These are phyloP conservation scores for Sialia sialis DNA, from an alignment of 2,113 vertebrate genomes.

Conservation along the genomic window DNA sequence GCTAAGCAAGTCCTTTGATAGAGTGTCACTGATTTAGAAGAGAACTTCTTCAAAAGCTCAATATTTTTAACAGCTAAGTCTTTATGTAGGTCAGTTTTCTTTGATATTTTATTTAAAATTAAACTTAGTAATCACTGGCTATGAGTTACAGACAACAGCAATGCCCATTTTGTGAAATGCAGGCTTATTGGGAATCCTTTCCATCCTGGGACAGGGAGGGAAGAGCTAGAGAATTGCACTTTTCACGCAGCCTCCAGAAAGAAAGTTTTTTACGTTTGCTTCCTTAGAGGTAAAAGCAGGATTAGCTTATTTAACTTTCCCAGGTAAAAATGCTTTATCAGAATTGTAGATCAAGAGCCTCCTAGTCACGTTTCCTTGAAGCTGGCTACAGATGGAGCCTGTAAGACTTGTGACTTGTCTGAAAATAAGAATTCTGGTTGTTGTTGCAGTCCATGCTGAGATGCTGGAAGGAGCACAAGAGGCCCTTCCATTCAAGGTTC, in stretches of 20 bases:
- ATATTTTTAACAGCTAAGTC: not conserved
- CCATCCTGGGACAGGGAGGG: not conserved
- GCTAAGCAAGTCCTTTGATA: not conserved
- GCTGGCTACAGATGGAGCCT: not conserved
- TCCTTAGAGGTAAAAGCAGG: not conserved
- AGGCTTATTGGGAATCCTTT: not conserved
- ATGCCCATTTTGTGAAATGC: not conserved
- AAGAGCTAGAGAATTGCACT: not conserved
- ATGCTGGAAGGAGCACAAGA: rapidly evolving
- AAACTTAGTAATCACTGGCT: not conserved
- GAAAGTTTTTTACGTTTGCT: not conserved
- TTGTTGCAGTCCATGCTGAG: not conserved
- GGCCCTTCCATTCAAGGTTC: not conserved
- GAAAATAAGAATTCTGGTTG: not conserved
- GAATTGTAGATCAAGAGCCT: not conserved
- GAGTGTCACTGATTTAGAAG: not conserved
- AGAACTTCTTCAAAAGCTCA: not conserved
- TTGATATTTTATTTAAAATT: not conserved
- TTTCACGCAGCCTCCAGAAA: not conserved
- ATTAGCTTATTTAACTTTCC: not conserved
- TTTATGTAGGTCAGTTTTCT: not conserved
- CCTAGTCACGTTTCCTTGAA: not conserved
- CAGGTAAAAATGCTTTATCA: not conserved
- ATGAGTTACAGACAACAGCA: not conserved
- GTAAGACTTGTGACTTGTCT: not conserved